Evolutionary conservation across 2,113 vertebrate genomes (phyloP), one percentile per base, ranked within the genome.

Genomic region (Brienomyrus longianalis): DNA sequence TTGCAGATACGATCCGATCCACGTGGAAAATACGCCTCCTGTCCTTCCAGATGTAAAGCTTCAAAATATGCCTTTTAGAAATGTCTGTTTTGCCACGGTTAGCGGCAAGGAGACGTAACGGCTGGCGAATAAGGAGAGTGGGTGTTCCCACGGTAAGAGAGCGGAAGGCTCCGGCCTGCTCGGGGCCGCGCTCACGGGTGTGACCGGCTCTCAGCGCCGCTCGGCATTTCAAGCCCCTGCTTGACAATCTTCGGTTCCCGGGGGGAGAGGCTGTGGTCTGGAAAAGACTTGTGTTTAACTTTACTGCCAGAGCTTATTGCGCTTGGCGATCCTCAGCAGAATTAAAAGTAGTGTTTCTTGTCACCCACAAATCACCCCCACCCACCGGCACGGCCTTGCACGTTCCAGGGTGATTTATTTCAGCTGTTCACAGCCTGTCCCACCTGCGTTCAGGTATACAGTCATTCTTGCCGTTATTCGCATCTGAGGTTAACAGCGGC

Each of bases 231-330:
- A 51, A 70, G 83, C 52, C 45, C 89, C 77, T 48, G 77, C 88
- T 90, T 74, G 31, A 89, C 86, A 77, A 89, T 92, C 31, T 83
- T 88, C 92, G 92, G 92, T 92, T 95, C 95, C 96, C 95, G 92
- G 92, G 93, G 95, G 95, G 96, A 51, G 90, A 96, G 95, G 93
- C 94, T 96, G 96, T 96, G 97, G 97, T 96, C 94, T 97, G 96
- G 96, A 96, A 93, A 92, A 91, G 93, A 92, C 94, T 90, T 77
- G 94, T 94, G 93, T 96, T 96, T 96, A 95, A 97, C 97, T 97
- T 96, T 92, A 91, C 93, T 95, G 89, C 43, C 93, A 93, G 93
- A 95, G 94, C 94, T 95, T 96, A 96, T 95, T 97, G 95, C 95
- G 94, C 94, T 96, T 97, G 96, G 96, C 96, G 95, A 92, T 91